A percentile compares a stretch with the other conserved stretches of the same genome.
phyloP scores from a whole-genome alignment of 2,797 vertebrate species.

The Odontamblyopus lacepedii region DNA sequence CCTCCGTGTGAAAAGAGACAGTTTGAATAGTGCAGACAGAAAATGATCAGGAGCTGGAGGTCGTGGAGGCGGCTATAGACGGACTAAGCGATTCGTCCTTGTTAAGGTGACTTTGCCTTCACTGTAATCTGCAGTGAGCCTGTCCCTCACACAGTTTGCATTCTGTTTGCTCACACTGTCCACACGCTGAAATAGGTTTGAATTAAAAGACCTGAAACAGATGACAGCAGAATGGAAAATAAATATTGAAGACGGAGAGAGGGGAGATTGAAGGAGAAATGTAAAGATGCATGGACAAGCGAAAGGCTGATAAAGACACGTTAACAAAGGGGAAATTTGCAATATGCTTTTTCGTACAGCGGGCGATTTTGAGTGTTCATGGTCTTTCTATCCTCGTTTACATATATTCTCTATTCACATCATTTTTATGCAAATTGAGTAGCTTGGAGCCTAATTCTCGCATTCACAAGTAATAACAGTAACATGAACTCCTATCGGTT shows the following conservation, averaged over 20 bases:
- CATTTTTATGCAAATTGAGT: neutral
- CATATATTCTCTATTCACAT: neutral
- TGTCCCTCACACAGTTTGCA: constrained; percentile 35
- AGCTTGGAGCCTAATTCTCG: neutral
- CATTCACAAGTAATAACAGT: neutral
- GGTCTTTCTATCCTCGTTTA: neutral
- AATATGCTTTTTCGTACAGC: neutral
- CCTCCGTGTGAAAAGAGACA: no score
- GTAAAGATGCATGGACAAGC: constrained; percentile 60
- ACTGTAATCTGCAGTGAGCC: neutral
- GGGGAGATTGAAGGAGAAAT: constrained; percentile 54
- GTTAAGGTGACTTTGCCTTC: constrained; percentile 16
- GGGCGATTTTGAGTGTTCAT: neutral
- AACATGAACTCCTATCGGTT: neutral
- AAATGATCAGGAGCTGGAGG: neutral
- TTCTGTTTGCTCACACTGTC: constrained; percentile 50
- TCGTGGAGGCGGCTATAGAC: neutral
- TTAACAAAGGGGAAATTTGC: neutral
- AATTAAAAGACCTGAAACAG: constrained; percentile 62
- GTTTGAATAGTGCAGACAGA: neutral
- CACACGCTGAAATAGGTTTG: constrained; percentile 53
- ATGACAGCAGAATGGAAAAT: constrained; percentile 44
- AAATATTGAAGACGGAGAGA: constrained; percentile 54
- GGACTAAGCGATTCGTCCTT: constrained; percentile 16
- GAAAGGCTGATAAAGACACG: neutral